Evolutionary conservation across 2,113 vertebrate genomes (phyloP).

Genomic region (Gopherus flavomarginatus): DNA sequence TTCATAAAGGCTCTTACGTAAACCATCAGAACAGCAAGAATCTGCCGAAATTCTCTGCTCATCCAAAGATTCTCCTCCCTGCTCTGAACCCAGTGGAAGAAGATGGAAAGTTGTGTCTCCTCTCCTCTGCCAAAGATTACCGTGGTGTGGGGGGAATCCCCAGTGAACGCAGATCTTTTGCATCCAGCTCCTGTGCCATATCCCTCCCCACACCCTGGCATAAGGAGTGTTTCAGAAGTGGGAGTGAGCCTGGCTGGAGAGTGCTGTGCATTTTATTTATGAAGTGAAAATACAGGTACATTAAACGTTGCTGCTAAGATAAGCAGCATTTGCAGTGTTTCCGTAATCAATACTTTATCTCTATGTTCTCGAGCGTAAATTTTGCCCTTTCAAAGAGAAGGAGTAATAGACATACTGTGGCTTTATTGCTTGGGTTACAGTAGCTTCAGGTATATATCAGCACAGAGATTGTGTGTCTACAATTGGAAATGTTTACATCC

Average conservation of each 20-base stretch:
- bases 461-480: background rate
- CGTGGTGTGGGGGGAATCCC: background rate
- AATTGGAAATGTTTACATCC: background rate
- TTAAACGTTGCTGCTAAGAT: background rate
- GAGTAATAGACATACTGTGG: background rate
- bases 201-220: background rate
- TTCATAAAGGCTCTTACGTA: background rate
- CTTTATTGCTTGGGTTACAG: background rate
- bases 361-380: constrained; percentile 26
- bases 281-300: background rate
- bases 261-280: constrained; percentile 4
- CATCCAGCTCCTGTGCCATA: background rate
- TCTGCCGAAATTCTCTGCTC: background rate
- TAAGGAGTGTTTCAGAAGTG: background rate
- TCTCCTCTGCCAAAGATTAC: background rate
- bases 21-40: background rate
- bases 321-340: constrained; percentile 7
- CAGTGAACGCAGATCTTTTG: background rate
- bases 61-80: background rate
- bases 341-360: constrained; percentile 31
- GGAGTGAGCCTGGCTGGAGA: background rate
- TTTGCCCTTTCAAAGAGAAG: constrained; percentile 31
- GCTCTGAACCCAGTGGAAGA: background rate
- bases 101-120: background rate
- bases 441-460: background rate